These are phyloP conservation scores for Tragelaphus imberbis DNA, from an alignment of 2,113 vertebrate genomes.

Conservation along the genomic window DNA sequence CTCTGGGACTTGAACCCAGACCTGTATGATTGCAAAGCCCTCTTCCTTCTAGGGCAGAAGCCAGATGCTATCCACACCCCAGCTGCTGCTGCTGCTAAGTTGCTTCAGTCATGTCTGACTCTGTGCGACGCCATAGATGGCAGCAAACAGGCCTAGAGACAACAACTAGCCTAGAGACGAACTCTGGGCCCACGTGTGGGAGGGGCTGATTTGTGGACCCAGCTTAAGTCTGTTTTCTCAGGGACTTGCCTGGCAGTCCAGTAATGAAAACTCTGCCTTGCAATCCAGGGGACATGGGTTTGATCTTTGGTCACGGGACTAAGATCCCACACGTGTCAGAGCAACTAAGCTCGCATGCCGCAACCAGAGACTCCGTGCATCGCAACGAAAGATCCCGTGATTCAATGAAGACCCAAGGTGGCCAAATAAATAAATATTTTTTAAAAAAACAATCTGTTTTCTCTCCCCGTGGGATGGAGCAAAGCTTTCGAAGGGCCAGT, in stretches of 20 bases:
- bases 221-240: not conserved
- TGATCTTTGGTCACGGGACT: not conserved
- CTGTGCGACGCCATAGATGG: too few relatives aligned
- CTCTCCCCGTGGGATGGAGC: not conserved
- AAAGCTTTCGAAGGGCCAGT: rapidly evolving
- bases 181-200: not conserved
- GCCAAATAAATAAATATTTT: not conserved
- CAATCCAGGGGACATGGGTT: not conserved
- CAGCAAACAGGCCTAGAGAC: too few relatives aligned
- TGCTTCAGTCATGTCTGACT: too few relatives aligned
- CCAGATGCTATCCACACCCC: too few relatives aligned
- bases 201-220: rapidly evolving
- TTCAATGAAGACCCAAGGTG: not conserved
- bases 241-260: not conserved
- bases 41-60: too few relatives aligned
- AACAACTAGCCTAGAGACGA: not conserved
- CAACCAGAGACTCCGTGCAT: not conserved
- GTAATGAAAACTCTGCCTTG: not conserved
- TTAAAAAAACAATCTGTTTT: not conserved
- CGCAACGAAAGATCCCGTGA: not conserved
- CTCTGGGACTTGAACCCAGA: too few relatives aligned
- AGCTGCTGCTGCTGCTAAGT: too few relatives aligned
- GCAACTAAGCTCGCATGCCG: rapidly evolving
- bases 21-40: too few relatives aligned
- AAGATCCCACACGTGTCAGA: not conserved